Conservation (phyloP, 2,797 vertebrate genomes). For the Acridotheres tristis region DNA sequence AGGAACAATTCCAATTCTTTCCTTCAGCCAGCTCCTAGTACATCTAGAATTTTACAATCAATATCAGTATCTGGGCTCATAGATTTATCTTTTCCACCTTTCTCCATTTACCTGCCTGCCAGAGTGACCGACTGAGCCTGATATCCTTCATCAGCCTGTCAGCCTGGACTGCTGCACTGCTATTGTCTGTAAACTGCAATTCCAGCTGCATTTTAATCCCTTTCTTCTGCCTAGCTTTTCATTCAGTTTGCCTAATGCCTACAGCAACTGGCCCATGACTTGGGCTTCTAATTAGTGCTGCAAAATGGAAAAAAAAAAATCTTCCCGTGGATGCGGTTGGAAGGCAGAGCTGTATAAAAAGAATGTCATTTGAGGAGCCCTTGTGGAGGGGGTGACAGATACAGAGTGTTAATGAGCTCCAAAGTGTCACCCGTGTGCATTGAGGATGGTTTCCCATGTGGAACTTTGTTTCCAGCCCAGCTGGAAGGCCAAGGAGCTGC, state of each 20-base stretch:
- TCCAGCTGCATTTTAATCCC: not conserved
- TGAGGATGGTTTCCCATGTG: not conserved
- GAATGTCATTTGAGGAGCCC: fast-evolving
- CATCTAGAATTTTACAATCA: not conserved
- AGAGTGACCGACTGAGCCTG: not conserved
- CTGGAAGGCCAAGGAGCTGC: not conserved
- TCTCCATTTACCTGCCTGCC: not conserved
- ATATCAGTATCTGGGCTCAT: not conserved
- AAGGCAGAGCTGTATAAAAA: not conserved
- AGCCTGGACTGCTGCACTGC: not conserved
- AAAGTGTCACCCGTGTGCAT: fast-evolving
- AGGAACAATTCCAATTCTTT: not conserved
- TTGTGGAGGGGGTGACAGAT: not conserved
- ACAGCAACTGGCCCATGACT: not conserved
- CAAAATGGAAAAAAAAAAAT: not conserved
- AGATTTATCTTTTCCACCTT: not conserved
- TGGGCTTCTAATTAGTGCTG: not conserved
- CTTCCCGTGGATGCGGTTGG: not conserved
- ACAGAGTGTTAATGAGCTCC: fast-evolving
- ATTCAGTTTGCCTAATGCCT: not conserved
- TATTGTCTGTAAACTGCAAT: not conserved
- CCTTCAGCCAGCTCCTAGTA: not conserved
- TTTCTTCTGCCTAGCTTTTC: not conserved
- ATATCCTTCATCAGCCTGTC: not conserved
- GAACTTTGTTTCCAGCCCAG: not conserved